Conservation (phyloP, 2,888 invertebrate genomes). For the Ctena decussata region DNA sequence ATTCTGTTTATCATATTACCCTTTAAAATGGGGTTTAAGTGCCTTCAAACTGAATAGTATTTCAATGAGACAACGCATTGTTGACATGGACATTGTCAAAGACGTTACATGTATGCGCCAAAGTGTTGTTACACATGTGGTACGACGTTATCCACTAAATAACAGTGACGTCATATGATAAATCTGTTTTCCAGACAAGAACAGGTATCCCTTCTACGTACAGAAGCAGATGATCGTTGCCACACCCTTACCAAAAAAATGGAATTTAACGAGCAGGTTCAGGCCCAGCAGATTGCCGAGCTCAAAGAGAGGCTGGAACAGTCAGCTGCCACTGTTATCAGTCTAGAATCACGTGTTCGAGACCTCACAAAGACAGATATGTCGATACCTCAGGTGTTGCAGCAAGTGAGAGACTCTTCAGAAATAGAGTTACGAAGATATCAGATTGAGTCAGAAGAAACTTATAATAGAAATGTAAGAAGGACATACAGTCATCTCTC, state of each 20-base stretch:
- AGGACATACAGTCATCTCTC: too few species aligned
- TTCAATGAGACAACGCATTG: too few species aligned
- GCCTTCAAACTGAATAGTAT: too few species aligned
- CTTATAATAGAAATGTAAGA: slow-evolving; percentile 80
- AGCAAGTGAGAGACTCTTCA: slow-evolving; percentile 78
- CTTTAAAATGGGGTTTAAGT: too few species aligned
- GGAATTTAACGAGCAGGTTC: slow-evolving; percentile 79
- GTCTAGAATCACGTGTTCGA: slow-evolving; percentile 74
- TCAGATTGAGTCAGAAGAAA: slow-evolving; percentile 78
- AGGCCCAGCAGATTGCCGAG: slow-evolving; percentile 71
- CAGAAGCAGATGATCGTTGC: slow-evolving; percentile 78
- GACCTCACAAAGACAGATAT: slow-evolving; percentile 74
- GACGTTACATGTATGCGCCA: too few species aligned
- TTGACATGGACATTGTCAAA: too few species aligned
- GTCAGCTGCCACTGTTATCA: slow-evolving; percentile 74
- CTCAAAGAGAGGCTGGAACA: slow-evolving; percentile 73
- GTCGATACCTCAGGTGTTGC: slow-evolving; percentile 73
- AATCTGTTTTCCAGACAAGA: slow-evolving; percentile 78
- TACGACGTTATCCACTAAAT: too few species aligned
- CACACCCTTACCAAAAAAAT: slow-evolving; percentile 77
- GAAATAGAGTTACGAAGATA: slow-evolving; percentile 76
- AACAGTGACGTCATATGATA: too few species aligned
- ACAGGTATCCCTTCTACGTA: slow-evolving; percentile 75
- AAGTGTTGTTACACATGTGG: too few species aligned
- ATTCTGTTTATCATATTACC: too few species aligned